Conservation (phyloP, 2,113 vertebrate genomes). For the Archilochus colubris region DNA sequence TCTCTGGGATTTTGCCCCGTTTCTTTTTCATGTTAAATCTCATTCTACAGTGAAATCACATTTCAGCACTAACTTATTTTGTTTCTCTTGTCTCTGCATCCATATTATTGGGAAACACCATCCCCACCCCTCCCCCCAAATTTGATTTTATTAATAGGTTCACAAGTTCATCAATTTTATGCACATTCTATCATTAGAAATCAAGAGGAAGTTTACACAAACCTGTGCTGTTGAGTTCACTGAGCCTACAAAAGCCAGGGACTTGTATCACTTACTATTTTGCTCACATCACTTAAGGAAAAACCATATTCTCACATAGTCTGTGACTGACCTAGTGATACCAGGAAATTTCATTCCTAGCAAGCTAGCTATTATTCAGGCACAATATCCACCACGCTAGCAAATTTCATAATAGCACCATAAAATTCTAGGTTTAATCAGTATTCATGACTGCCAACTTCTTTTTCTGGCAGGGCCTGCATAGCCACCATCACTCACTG, state of each 20-base stretch:
- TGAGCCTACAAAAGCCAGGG: not conserved
- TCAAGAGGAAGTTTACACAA: not conserved
- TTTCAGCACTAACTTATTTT: not conserved
- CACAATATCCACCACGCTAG: not conserved
- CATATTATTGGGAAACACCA: not conserved
- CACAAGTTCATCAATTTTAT: not conserved
- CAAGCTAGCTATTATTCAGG: not conserved
- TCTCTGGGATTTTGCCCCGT: not conserved
- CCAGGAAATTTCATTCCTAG: not conserved
- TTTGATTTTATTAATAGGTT: not conserved
- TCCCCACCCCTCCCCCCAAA: accelerated
- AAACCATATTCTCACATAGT: not conserved
- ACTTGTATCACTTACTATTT: not conserved
- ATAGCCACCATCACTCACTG: not conserved
- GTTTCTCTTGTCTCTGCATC: not conserved
- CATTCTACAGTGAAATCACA: not conserved
- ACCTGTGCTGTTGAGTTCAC: not conserved
- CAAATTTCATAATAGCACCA: not conserved
- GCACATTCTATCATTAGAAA: not conserved
- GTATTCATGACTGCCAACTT: not conserved
- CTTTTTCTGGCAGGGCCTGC: not conserved
- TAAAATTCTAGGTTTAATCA: not conserved
- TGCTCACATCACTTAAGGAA: not conserved
- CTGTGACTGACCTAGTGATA: not conserved
- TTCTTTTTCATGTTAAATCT: not conserved